Conservation (phyloP, 2,888 invertebrate genomes). For the Thysanoteuthis rhombus region DNA sequence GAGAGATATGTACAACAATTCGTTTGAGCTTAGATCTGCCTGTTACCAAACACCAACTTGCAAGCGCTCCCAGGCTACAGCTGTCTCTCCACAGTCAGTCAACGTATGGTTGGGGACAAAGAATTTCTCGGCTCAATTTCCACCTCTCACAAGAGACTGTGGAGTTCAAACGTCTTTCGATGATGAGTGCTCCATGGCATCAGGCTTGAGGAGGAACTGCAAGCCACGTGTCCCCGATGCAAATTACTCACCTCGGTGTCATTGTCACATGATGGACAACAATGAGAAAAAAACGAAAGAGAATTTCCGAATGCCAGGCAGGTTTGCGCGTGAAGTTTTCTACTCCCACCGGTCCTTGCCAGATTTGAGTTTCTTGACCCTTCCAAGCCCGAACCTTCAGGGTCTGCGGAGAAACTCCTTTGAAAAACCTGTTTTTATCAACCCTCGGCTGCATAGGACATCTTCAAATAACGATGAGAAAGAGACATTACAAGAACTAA, state of each 20-base stretch:
- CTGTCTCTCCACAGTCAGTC: constrained; percentile 55
- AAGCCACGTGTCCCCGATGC: neutral
- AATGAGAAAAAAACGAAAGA: constrained; percentile 21
- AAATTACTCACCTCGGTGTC: neutral
- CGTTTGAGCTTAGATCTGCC: neutral
- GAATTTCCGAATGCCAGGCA: neutral
- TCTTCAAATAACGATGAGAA: constrained; percentile 13
- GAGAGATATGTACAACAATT: neutral
- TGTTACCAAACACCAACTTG: constrained; percentile 40
- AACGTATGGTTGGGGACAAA: constrained; percentile 61
- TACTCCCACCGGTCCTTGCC: constrained; percentile 57
- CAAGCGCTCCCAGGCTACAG: constrained; percentile 46
- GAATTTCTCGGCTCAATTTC: constrained; percentile 60
- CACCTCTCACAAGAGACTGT: constrained; percentile 58
- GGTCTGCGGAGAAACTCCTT: neutral
- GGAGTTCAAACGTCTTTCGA: constrained; percentile 54
- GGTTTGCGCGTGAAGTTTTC: constrained; percentile 37
- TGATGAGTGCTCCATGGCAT: constrained; percentile 37
- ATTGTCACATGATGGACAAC: constrained; percentile 16
- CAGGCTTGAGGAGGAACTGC: constrained; percentile 28
- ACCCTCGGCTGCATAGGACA: neutral
- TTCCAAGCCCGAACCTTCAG: neutral
- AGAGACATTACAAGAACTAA: constrained; percentile 26
- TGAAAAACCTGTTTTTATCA: constrained; percentile 20
- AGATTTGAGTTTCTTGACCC: constrained; percentile 53